Evolutionary conservation across 2,888 invertebrate genomes (phyloP).

Genomic region (Tortricodes alternella): DNA sequence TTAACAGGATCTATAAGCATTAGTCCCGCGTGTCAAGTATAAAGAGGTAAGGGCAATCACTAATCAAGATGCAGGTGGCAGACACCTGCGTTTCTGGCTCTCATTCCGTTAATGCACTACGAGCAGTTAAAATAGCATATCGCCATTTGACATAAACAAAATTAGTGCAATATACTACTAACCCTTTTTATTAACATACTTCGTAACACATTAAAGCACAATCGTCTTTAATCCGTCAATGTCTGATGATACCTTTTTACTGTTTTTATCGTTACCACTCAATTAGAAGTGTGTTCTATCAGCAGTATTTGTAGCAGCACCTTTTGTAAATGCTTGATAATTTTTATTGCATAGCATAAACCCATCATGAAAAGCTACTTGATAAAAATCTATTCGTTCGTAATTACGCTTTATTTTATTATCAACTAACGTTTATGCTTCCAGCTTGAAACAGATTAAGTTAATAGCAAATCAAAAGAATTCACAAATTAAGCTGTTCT

Average conservation of each 20-base stretch:
- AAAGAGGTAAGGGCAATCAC: constrained; percentile 68
- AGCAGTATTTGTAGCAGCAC: constrained; percentile 10
- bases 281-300: constrained; percentile 13
- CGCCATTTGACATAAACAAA: constrained; percentile 34
- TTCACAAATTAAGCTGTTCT: constrained; percentile 51
- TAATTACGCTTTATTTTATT: neutral
- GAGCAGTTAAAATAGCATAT: constrained; percentile 47
- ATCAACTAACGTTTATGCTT: neutral
- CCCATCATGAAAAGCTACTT: neutral
- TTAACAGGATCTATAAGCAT: constrained; percentile 54
- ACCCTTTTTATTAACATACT: constrained; percentile 4
- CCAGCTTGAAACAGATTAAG: neutral
- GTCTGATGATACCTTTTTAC: constrained; percentile 4
- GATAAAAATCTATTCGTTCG: neutral
- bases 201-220: constrained; percentile 22
- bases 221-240: constrained; percentile 19
- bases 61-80: constrained; percentile 76
- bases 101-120: constrained; percentile 60
- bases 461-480: constrained; percentile 33
- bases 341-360: neutral
- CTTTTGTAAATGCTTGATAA: neutral
- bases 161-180: constrained; percentile 6
- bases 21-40: constrained; percentile 63
- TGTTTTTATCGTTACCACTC: constrained; percentile 15
- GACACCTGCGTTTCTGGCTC: constrained; percentile 60